Percentiles rank a stretch among this genome's conserved stretches.
Evolutionary conservation across 2,888 invertebrate species (phyloP).

Genomic region (Danaus chrysippus): DNA sequence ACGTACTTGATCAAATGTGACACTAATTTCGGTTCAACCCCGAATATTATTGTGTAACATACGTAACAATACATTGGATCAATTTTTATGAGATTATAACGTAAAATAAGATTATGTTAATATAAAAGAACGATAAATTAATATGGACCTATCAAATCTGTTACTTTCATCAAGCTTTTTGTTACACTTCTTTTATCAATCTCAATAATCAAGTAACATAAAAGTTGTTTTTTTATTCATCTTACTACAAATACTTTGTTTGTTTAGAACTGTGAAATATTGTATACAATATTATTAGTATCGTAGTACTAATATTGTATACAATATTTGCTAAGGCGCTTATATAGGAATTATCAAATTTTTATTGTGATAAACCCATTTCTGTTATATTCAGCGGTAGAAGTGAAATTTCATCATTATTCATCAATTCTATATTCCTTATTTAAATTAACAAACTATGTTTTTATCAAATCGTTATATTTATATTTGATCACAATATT

Average conservation of each 20-base stretch:
- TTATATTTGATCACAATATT: neutral
- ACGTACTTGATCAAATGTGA: conserved; percentile 49
- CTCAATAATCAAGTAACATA: too few species aligned
- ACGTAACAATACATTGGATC: neutral
- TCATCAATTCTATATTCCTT: too few species aligned
- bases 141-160: neutral
- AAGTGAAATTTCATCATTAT: too few species aligned
- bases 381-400: conserved; percentile 1
- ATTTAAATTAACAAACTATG: too few species aligned
- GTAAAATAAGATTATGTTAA: neutral
- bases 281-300: too few species aligned
- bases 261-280: too few species aligned
- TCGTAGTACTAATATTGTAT: too few species aligned
- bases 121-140: neutral
- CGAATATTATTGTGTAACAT: conserved; percentile 12
- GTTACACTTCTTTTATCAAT: too few species aligned
- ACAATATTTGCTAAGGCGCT: neutral
- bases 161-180: too few species aligned
- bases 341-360: conserved; percentile 8
- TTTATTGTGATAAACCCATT: conserved; percentile 13
- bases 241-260: too few species aligned
- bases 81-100: neutral
- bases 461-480: too few species aligned
- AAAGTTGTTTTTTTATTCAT: too few species aligned
- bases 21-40: conserved; percentile 31